phyloP scores from a whole-genome alignment of 2,113 vertebrate genomes.

The Kryptolebias marmoratus region DNA sequence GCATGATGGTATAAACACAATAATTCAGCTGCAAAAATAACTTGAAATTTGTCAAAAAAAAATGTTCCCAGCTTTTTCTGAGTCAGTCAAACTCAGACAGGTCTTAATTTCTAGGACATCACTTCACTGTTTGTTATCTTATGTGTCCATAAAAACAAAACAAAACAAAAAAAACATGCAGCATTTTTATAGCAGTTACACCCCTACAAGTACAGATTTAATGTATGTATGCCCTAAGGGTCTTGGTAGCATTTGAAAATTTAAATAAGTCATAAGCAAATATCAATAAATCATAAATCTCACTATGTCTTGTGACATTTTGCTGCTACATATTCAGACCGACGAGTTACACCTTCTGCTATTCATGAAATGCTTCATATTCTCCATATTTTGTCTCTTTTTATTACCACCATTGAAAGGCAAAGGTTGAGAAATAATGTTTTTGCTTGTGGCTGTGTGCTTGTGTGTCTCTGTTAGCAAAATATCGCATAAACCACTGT shows the following conservation, averaged over 20 bases:
- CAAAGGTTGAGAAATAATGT: too few relatives aligned
- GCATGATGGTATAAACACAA: too few relatives aligned
- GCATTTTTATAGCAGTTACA: slow-evolving; percentile 1
- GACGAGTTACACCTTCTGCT: not conserved
- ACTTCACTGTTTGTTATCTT: slow-evolving; percentile 1
- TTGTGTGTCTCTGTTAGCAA: too few relatives aligned
- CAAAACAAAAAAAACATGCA: not conserved
- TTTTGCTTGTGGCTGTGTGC: too few relatives aligned
- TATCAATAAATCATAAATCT: slow-evolving; percentile 20
- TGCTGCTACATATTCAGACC: not conserved
- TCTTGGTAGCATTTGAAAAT: not conserved
- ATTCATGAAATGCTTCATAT: not conserved
- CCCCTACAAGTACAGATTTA: not conserved
- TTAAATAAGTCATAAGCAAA: not conserved
- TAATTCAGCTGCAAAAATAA: slow-evolving; percentile 12
- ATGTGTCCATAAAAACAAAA: not conserved
- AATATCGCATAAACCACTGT: too few relatives aligned
- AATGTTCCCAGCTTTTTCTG: slow-evolving; percentile 25
- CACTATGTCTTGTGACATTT: slow-evolving; percentile 5
- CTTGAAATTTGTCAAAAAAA: slow-evolving; percentile 12
- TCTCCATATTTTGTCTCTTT: not conserved
- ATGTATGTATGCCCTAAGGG: not conserved
- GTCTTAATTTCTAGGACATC: slow-evolving; percentile 26
- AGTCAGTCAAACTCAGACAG: slow-evolving; percentile 21
- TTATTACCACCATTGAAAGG: too few relatives aligned